Evolutionary conservation across 92 coral and sea anemone species (phyloP).

Genomic region (Anthopleura xanthogrammica): DNA sequence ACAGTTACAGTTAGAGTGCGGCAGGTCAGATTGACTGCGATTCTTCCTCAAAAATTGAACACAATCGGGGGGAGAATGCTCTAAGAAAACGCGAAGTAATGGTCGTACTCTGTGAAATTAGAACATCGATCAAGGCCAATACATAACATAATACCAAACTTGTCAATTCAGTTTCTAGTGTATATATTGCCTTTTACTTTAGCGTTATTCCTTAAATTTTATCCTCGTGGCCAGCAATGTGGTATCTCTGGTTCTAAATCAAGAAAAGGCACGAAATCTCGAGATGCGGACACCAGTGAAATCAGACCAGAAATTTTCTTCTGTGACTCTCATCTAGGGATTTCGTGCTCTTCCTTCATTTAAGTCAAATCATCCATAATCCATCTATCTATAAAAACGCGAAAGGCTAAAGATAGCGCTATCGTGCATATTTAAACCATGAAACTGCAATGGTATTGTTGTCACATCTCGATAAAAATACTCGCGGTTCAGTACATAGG

Average conservation of each 20-base stretch:
- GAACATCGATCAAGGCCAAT: conserved; percentile 35
- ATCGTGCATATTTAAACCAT: conserved; percentile 8
- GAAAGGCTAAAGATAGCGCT: conserved; percentile 30
- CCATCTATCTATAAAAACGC: conserved; percentile 19
- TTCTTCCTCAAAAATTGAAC: background rate
- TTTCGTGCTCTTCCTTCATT: conserved; percentile 17
- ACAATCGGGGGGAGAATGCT: background rate
- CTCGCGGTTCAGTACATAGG: conserved; percentile 37
- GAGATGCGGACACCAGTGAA: background rate
- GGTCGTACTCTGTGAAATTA: background rate
- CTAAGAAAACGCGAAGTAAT: conserved; percentile 2
- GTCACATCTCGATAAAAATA: conserved; percentile 24
- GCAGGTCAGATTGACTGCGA: conserved; percentile 14
- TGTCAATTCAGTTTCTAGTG: conserved; percentile 7
- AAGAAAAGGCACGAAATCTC: background rate
- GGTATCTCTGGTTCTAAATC: background rate
- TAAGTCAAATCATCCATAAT: conserved; percentile 12
- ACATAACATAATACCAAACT: conserved; percentile 10
- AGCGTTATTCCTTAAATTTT: conserved; percentile 8
- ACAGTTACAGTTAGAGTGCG: conserved; percentile 18
- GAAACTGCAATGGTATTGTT: conserved; percentile 25
- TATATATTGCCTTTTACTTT: conserved; percentile 7
- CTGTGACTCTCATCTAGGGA: background rate
- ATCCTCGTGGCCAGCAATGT: conserved; percentile 1
- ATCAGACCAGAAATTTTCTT: background rate